Evolutionary conservation across 2,888 invertebrate species (phyloP), one percentile per base, ranked within the genome.

Genomic region (Andrena praecox): DNA sequence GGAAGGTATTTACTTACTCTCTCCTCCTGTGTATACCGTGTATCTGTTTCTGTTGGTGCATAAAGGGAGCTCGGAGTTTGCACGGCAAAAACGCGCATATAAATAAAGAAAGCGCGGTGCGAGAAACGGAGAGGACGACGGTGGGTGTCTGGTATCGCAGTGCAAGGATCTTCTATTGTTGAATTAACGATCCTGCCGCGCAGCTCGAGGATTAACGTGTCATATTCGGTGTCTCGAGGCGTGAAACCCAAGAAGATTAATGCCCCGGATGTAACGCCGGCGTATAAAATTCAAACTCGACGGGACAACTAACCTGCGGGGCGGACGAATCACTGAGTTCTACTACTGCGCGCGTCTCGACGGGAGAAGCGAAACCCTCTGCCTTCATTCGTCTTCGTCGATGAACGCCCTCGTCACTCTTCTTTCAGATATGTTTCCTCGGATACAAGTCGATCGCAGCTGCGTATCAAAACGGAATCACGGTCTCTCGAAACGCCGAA

Each of bases 161-260:
- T 3, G 27, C 54, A 16, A 29, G 27, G 64, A 12, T 20, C 66
- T 48, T 59, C n/a, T 20, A 50, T 71, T 62, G 66, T 66, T 62
- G 63, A 80, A 80, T 80, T 71, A 80, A 80, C 72, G 71, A 42
- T 27, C 42, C 7, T 10, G 79, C 29, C 24, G 8, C 10, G 10
- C 8, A 27, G 24, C 59, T 59, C n/a, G n/a, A 60, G 66, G 59
- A 80, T 80, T 80, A 80, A 70, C 71, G 66, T 35, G 60, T 62
- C 52, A 60, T 56, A 33, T 50, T 79, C 68, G 35, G 20, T 12
- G 48, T 20, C 2, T 16, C 27, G 60, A 54, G 42, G 59, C 24
- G 66, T n/a, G 80, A 71, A 80, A 80, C 60, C 60, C 59, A 33
- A 42, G 66, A 80, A 70, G 80, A 80, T 80, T 54, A 80, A 80